phyloP scores from a whole-genome alignment of 2,888 invertebrate species.

The Lithophane semibrunnea region DNA sequence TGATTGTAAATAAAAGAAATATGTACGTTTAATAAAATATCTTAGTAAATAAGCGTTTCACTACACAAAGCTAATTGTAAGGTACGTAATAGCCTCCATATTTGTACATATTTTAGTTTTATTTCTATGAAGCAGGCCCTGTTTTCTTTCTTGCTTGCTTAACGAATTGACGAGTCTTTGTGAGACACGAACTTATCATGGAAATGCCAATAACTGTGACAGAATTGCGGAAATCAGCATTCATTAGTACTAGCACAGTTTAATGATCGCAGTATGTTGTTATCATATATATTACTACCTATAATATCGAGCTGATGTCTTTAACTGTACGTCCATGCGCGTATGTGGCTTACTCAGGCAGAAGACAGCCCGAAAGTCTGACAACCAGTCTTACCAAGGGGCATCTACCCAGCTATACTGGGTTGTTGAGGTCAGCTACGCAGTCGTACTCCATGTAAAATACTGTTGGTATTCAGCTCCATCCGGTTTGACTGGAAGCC shows the following conservation, averaged over 20 bases:
- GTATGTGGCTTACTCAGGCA: too few species aligned
- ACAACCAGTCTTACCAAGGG: too few species aligned
- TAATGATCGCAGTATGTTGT: too few species aligned
- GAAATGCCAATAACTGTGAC: not conserved
- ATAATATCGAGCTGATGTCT: too few species aligned
- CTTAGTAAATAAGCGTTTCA: not conserved
- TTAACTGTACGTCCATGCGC: too few species aligned
- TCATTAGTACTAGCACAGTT: not conserved
- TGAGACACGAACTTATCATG: not conserved
- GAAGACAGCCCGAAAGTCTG: too few species aligned
- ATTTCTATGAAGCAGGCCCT: not conserved
- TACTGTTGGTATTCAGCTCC: not conserved
- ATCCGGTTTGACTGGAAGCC: not conserved
- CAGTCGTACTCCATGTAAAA: too few species aligned
- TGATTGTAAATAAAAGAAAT: conserved; percentile 15
- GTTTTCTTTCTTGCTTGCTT: not conserved
- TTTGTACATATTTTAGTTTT: not conserved
- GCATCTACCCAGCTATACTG: too few species aligned
- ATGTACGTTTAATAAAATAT: not conserved
- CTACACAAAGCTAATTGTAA: not conserved
- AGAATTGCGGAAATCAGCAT: not conserved
- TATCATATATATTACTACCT: too few species aligned
- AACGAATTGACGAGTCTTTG: not conserved
- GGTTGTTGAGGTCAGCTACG: too few species aligned
- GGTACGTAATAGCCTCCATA: conserved; percentile 13